phyloP scores from a whole-genome alignment of 1,140 invertebrate species.

The Drosophila arawakana region DNA sequence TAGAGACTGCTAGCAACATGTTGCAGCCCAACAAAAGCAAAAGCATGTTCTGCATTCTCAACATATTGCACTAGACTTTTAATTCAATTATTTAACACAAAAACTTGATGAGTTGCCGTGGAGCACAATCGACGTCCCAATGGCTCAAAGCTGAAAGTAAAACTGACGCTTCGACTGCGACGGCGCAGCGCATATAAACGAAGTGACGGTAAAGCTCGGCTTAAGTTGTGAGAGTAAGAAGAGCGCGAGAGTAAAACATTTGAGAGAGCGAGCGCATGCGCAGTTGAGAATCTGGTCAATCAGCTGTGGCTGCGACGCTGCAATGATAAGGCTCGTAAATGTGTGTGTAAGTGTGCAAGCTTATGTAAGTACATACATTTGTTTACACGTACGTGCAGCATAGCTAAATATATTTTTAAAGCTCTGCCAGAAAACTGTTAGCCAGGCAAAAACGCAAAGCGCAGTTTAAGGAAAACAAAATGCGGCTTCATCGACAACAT shows the following conservation, averaged over 20 bases:
- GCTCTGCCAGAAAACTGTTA: conserved; percentile 19
- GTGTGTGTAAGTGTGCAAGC: background rate
- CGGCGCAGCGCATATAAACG: conserved; percentile 71
- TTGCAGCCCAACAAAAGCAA: conserved; percentile 59
- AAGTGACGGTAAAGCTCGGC: conserved; percentile 29
- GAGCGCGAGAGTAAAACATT: background rate
- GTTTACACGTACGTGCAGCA: conserved; percentile 1
- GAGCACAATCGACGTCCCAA: conserved; percentile 47
- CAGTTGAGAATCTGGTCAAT: conserved; percentile 52
- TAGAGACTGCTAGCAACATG: conserved; percentile 42
- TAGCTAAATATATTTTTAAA: conserved; percentile 31
- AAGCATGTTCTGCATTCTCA: conserved; percentile 48
- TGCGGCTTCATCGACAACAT: conserved; percentile 47
- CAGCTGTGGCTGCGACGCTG: conserved; percentile 26
- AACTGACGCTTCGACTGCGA: conserved; percentile 62
- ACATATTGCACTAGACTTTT: conserved; percentile 55
- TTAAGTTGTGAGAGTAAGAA: conserved; percentile 7
- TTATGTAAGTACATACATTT: conserved; percentile 3
- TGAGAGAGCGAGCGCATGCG: conserved; percentile 17
- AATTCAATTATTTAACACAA: conserved; percentile 40
- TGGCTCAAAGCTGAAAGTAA: conserved; percentile 56
- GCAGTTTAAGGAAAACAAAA: conserved; percentile 54
- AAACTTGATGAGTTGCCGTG: background rate
- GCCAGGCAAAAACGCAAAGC: conserved; percentile 33
- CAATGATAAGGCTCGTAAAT: conserved; percentile 6